phyloP scores from a whole-genome alignment of 2,888 invertebrate genomes.

The Acrobasis repandana region DNA sequence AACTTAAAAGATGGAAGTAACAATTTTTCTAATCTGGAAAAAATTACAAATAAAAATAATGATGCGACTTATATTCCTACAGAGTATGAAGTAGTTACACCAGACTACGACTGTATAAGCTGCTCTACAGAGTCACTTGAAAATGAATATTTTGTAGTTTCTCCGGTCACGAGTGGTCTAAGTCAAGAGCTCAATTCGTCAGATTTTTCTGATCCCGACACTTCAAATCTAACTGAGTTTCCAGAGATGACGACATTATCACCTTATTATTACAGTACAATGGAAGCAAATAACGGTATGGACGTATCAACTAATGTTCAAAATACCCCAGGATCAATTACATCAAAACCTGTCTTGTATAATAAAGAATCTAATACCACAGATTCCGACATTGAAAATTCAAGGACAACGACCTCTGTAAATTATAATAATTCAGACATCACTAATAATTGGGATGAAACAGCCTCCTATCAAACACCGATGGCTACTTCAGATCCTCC shows the following conservation, averaged over 20 bases:
- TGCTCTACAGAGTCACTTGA: neutral
- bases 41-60: neutral
- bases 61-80: neutral
- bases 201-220: neutral
- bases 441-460: too few relatives aligned
- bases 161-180: neutral
- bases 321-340: too few relatives aligned
- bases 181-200: neutral
- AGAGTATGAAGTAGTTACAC: neutral
- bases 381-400: too few relatives aligned
- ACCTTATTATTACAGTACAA: too few relatives aligned
- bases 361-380: too few relatives aligned
- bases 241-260: neutral
- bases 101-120: neutral
- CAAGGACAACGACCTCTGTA: too few relatives aligned
- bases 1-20: neutral
- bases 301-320: too few relatives aligned
- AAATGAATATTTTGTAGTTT: neutral
- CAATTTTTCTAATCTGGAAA: neutral
- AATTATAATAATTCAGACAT: too few relatives aligned
- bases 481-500: neutral
- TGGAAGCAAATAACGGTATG: too few relatives aligned
- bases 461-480: too few relatives aligned
- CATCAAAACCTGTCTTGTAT: too few relatives aligned
- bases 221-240: neutral